phyloP scores from a whole-genome alignment of 1,140 invertebrate genomes.

The Heliconius melpomene region DNA sequence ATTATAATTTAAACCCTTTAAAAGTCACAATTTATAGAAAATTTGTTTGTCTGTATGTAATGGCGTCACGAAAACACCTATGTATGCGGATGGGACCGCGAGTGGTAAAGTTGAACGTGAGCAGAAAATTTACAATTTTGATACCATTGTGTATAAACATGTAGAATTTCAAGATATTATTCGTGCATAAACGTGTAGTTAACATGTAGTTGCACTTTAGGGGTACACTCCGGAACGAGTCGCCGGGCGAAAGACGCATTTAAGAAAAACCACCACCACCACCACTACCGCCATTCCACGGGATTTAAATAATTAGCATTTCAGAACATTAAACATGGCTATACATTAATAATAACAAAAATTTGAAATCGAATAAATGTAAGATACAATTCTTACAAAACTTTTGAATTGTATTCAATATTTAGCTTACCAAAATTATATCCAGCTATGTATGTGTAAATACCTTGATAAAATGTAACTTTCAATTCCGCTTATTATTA shows the following conservation, averaged over 20 bases:
- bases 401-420: not conserved
- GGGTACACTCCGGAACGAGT: slow-evolving; percentile 37
- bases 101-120: slow-evolving; percentile 43
- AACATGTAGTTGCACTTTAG: slow-evolving; percentile 47
- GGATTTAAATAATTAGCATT: slow-evolving; percentile 20
- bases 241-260: slow-evolving; percentile 26
- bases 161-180: not conserved
- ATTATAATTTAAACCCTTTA: no score
- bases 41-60: slow-evolving; percentile 45
- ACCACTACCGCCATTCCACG: slow-evolving; percentile 20
- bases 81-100: slow-evolving; percentile 45
- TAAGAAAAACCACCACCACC: slow-evolving; percentile 26
- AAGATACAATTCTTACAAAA: not conserved
- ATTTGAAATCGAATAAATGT: not conserved
- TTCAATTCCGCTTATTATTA: not conserved
- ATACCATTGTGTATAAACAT: slow-evolving; percentile 18
- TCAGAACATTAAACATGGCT: not conserved
- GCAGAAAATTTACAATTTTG: slow-evolving; percentile 19
- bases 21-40: slow-evolving; percentile 39
- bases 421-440: not conserved
- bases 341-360: not conserved
- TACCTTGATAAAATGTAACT: not conserved
- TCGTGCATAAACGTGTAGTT: slow-evolving; percentile 4
- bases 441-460: not conserved
- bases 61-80: slow-evolving; percentile 45